Percentiles rank a stretch among this genome's conserved stretches.
Conservation (phyloP, 1,140 invertebrate genomes). For the Amphibalanus amphitrite region DNA sequence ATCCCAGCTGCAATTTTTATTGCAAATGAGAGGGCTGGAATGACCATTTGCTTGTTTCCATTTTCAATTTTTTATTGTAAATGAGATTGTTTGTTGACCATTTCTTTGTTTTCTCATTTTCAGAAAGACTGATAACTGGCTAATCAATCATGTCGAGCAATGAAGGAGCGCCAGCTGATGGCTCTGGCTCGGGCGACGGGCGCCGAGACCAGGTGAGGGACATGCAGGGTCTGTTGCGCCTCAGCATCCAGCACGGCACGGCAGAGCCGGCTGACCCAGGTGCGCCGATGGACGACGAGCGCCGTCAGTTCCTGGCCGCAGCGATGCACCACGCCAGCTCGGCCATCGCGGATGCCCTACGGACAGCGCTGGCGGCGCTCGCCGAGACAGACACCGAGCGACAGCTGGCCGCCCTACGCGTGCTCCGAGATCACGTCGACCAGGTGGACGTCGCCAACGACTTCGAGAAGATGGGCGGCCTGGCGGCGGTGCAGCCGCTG, state of each 20-base stretch:
- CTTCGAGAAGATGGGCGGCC: not conserved
- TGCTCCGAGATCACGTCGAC: not conserved
- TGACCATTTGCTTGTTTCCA: too few species aligned
- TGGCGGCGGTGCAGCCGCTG: not conserved
- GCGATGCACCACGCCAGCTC: not conserved
- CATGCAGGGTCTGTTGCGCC: slow-evolving; percentile 1
- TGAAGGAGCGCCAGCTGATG: too few species aligned
- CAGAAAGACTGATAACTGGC: too few species aligned
- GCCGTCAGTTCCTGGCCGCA: not conserved
- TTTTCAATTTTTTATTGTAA: too few species aligned
- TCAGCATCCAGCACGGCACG: not conserved
- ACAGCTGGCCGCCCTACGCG: not conserved
- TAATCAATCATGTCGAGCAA: too few species aligned
- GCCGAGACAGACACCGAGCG: not conserved
- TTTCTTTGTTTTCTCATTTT: too few species aligned
- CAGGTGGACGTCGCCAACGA: not conserved
- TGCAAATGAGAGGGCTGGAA: too few species aligned
- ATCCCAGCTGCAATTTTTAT: too few species aligned
- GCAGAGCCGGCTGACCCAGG: not conserved
- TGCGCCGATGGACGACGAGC: not conserved
- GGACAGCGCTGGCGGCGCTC: not conserved
- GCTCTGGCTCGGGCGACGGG: not conserved
- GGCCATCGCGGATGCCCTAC: not conserved
- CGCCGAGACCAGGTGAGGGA: not conserved
- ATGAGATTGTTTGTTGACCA: too few species aligned